A percentile compares a stretch with the other conserved stretches of the same genome.
Conservation (phyloP, 2,888 invertebrate species). For the Andrena trimmerana region DNA sequence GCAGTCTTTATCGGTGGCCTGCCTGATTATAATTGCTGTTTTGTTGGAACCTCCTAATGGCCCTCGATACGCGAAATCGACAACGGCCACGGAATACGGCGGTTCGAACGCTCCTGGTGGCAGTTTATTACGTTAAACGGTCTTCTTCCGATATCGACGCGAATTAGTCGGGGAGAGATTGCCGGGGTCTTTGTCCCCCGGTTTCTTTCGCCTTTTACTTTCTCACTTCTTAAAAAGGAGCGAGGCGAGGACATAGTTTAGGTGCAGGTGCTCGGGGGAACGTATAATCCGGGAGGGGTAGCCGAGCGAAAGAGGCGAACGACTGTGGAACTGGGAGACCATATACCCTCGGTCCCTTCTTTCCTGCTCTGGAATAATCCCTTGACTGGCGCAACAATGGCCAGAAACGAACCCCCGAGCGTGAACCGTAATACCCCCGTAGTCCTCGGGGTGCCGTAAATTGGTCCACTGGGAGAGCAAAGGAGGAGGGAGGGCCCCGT, state of each 20-base stretch:
- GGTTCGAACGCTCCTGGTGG: slow-evolving; percentile 12
- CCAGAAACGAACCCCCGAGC: slow-evolving; percentile 79
- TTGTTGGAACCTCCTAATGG: slow-evolving; percentile 35
- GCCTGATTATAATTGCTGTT: slow-evolving; percentile 51
- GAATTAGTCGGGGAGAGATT: slow-evolving; percentile 51
- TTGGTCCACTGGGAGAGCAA: slow-evolving; percentile 78
- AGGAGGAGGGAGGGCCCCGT: slow-evolving; percentile 35
- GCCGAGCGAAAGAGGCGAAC: slow-evolving; percentile 49
- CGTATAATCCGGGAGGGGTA: slow-evolving; percentile 58
- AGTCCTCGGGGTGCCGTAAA: slow-evolving; percentile 81
- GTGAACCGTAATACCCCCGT: slow-evolving; percentile 66
- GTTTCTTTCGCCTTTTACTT: slow-evolving; percentile 26
- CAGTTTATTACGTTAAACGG: slow-evolving; percentile 56
- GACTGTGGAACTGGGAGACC: slow-evolving; percentile 59
- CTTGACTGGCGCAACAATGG: slow-evolving; percentile 76
- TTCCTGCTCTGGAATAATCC: slow-evolving; percentile 75
- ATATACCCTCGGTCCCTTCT: slow-evolving; percentile 33
- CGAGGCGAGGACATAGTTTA: slow-evolving; percentile 35
- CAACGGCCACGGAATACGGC: slow-evolving; percentile 7
- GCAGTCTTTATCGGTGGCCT: slow-evolving; percentile 39
- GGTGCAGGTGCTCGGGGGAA: slow-evolving; percentile 60
- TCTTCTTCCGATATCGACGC: slow-evolving; percentile 41
- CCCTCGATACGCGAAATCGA: slow-evolving; percentile 5
- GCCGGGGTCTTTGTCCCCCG: neutral
- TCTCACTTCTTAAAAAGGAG: slow-evolving; percentile 39